These are phyloP conservation scores for Chondrilla cf. caribensis DNA, from an alignment of 37 sponge, comb jelly and placozoan species.

Conservation along the genomic window DNA sequence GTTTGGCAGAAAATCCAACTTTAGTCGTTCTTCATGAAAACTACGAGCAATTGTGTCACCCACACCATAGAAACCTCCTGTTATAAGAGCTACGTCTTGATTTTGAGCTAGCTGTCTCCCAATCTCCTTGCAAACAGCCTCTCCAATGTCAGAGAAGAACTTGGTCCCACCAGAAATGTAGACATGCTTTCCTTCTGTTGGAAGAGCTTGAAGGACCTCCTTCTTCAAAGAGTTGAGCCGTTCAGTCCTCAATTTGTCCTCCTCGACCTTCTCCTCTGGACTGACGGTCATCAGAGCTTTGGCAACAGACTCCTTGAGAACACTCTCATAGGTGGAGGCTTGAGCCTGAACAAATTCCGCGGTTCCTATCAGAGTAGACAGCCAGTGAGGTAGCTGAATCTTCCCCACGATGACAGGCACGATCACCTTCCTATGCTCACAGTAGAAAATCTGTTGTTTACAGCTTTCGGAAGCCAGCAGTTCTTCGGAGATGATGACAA, in stretches of 20 bases:
- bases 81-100: slow-evolving; percentile 46
- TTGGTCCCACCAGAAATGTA: slow-evolving; percentile 75
- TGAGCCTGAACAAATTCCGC: slow-evolving; percentile 47
- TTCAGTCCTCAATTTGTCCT: slow-evolving; percentile 27
- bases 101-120: slow-evolving; percentile 63
- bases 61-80: slow-evolving; percentile 87
- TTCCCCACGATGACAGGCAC: slow-evolving; percentile 56
- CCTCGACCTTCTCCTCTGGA: slow-evolving; percentile 26
- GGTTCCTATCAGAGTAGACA: slow-evolving; percentile 76
- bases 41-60: slow-evolving; percentile 69
- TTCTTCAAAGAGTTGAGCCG: slow-evolving; percentile 26
- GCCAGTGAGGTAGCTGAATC: slow-evolving; percentile 67
- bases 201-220: slow-evolving; percentile 30
- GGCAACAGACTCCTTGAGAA: slow-evolving; percentile 37
- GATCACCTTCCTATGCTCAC: slow-evolving; percentile 77
- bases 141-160: slow-evolving; percentile 54
- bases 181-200: slow-evolving; percentile 44
- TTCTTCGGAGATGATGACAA: slow-evolving; percentile 65
- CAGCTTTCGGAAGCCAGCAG: slow-evolving; percentile 39
- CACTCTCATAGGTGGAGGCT: slow-evolving; percentile 13
- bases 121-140: slow-evolving; percentile 57
- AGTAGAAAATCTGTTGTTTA: slow-evolving; percentile 76
- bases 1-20: slow-evolving; percentile 17
- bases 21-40: slow-evolving; percentile 47
- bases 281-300: slow-evolving; percentile 38